Conservation (phyloP, 2,113 vertebrate genomes). For the Apeltes quadracus region DNA sequence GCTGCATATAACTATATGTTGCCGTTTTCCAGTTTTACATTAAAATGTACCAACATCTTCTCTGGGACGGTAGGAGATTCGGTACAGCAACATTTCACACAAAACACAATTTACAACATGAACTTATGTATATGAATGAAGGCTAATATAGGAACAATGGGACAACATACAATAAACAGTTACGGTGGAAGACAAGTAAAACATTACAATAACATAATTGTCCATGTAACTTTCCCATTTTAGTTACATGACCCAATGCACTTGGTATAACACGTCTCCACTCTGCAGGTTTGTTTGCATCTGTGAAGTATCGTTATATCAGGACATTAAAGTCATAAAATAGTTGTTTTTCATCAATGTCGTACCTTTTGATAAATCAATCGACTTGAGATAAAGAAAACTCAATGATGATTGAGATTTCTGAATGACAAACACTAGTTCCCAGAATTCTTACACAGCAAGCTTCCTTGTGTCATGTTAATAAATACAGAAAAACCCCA, state of each 20-base stretch:
- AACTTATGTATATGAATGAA: neutral
- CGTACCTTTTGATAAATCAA: neutral
- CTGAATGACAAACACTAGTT: neutral
- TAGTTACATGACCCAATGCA: neutral
- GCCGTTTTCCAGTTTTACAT: neutral
- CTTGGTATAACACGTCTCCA: neutral
- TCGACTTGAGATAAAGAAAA: neutral
- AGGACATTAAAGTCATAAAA: no score
- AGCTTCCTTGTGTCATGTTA: neutral
- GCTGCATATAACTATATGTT: neutral
- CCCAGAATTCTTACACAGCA: neutral
- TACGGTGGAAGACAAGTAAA: neutral
- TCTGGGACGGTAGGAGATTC: neutral
- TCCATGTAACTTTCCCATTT: neutral
- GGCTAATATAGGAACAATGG: neutral
- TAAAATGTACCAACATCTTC: neutral
- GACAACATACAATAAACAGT: conserved; percentile 8
- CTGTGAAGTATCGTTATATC: neutral
- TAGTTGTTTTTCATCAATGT: neutral
- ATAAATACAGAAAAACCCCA: neutral
- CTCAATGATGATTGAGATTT: neutral
- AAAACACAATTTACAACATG: neutral
- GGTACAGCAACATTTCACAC: neutral
- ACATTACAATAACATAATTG: neutral
- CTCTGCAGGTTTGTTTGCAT: neutral